phyloP scores from a whole-genome alignment of 2,888 invertebrate species.

The Xanthorhoe designata region DNA sequence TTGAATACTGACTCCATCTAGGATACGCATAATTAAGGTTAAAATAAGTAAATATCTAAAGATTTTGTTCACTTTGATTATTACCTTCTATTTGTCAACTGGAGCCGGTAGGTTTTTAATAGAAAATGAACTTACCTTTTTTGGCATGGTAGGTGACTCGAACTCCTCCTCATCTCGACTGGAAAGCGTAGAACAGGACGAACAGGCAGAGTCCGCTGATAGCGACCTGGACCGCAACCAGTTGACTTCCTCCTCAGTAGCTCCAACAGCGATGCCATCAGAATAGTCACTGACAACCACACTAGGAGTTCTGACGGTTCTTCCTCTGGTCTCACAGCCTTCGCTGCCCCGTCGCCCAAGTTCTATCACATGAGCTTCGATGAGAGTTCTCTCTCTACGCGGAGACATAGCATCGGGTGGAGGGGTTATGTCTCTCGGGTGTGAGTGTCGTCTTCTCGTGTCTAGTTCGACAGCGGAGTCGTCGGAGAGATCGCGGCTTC shows the following conservation, averaged over 20 bases:
- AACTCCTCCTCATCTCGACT: conserved; percentile 89
- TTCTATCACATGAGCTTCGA: conserved; percentile 86
- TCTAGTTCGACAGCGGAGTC: conserved; percentile 86
- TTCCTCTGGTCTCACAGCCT: conserved; percentile 76
- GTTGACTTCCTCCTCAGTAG: conserved; percentile 76
- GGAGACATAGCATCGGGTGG: conserved; percentile 76
- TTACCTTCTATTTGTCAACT: not conserved
- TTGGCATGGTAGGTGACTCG: conserved; percentile 75
- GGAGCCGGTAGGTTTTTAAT: not conserved
- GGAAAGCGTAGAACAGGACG: conserved; percentile 90
- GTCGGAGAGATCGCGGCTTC: conserved; percentile 79
- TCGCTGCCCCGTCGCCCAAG: conserved; percentile 81
- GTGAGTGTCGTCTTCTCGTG: conserved; percentile 77
- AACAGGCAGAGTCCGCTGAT: conserved; percentile 90
- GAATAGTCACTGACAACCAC: conserved; percentile 95
- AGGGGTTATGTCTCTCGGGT: conserved; percentile 73
- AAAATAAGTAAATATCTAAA: too few relatives aligned
- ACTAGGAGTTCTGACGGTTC: conserved; percentile 92
- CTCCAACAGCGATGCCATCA: conserved; percentile 85
- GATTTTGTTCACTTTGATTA: too few relatives aligned
- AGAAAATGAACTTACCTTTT: conserved; percentile 73
- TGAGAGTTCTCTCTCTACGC: conserved; percentile 71
- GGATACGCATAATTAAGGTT: too few relatives aligned
- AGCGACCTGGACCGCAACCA: conserved; percentile 80
- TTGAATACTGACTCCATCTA: too few relatives aligned